Evolutionary conservation across 2,113 vertebrate species (phyloP).

Genomic region (Grammomys surdaster): DNA sequence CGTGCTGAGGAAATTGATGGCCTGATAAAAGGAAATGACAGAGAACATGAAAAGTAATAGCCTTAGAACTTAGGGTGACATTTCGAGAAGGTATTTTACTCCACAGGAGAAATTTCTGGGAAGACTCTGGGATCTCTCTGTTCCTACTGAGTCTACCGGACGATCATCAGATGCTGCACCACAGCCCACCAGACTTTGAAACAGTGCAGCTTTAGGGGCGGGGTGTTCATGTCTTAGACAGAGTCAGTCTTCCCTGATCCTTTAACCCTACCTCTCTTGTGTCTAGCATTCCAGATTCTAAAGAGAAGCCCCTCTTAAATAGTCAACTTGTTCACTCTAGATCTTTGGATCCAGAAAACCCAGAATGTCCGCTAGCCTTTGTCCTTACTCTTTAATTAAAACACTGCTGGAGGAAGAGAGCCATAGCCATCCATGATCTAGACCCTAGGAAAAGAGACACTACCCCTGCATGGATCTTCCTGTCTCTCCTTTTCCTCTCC

Average conservation of each 20-base stretch:
- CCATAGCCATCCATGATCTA: neutral
- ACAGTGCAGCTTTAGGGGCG: neutral
- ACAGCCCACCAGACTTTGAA: neutral
- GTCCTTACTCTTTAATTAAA: neutral
- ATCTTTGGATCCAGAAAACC: neutral
- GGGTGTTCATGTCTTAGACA: neutral
- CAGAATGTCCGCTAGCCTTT: neutral
- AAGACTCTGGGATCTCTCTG: neutral
- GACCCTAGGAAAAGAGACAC: neutral
- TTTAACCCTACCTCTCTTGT: neutral
- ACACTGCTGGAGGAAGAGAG: neutral
- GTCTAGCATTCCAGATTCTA: neutral
- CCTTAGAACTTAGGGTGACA: neutral
- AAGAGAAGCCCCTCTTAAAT: neutral
- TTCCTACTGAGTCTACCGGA: neutral
- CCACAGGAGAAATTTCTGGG: neutral
- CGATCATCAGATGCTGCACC: neutral
- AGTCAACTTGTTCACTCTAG: neutral
- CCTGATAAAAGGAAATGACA: slow-evolving; percentile 22
- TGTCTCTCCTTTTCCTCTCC: neutral
- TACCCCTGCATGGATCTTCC: too few relatives aligned
- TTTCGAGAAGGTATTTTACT: neutral
- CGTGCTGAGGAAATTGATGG: slow-evolving; percentile 43
- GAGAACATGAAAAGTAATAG: neutral
- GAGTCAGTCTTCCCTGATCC: too few relatives aligned